These are phyloP conservation scores for Anthophora plumipes DNA, from an alignment of 2,888 invertebrate species.

Conservation along the genomic window DNA sequence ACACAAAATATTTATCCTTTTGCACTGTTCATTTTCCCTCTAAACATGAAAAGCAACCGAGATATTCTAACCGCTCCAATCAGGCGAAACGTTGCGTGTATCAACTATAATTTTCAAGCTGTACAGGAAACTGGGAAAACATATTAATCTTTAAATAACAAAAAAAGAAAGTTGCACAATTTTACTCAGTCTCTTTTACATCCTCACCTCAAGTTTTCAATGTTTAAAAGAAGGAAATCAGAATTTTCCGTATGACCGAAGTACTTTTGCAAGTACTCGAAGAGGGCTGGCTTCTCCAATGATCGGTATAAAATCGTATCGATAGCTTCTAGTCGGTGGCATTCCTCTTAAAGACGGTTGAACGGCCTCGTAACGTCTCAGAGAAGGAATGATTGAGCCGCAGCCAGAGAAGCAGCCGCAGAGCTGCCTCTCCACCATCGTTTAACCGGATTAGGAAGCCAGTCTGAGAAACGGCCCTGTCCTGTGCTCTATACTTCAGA, in stretches of 20 bases:
- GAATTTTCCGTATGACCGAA: background rate
- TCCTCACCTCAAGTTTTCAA: too few relatives aligned
- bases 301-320: constrained; percentile 19
- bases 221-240: too few relatives aligned
- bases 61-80: too few relatives aligned
- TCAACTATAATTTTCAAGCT: too few relatives aligned
- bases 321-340: constrained; percentile 16
- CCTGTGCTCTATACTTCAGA: constrained; percentile 65
- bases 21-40: too few relatives aligned
- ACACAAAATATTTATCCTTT: too few relatives aligned
- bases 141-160: too few relatives aligned
- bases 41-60: too few relatives aligned
- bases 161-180: too few relatives aligned
- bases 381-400: constrained; percentile 77
- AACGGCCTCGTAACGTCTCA: constrained; percentile 81
- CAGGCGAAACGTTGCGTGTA: too few relatives aligned
- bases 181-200: too few relatives aligned
- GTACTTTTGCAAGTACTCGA: background rate
- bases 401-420: constrained; percentile 79
- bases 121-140: too few relatives aligned
- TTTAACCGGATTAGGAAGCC: constrained; percentile 84
- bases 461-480: constrained; percentile 75
- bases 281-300: background rate
- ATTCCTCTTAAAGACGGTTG: constrained; percentile 72
- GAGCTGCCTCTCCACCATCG: constrained; percentile 75